Evolutionary conservation across 2,113 vertebrate species (phyloP), one percentile per base, ranked within the genome.

Genomic region (Oriolus oriolus): DNA sequence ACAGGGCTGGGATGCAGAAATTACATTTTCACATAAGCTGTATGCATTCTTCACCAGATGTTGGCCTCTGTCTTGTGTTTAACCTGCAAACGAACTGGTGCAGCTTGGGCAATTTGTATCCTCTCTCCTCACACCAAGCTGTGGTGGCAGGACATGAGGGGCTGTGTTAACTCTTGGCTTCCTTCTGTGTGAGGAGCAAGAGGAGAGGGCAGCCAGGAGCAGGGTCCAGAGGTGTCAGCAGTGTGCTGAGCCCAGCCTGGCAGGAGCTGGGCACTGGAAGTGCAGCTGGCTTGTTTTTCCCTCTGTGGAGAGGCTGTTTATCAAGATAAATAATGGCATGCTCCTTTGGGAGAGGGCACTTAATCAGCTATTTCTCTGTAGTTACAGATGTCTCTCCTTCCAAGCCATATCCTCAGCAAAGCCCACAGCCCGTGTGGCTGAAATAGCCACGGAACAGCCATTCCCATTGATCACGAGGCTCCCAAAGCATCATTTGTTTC

Each of bases 381-480:
- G 91, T 85, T 96, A 89, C 69, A 87, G 83, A 89, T 95, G 79
- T 50, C 90, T 96, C 87, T 81, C 84, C 73, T 90, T 90, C 87
- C 96, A 93, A 97, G 92, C 75, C 52, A 22, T 11, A 31, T 28
- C 35, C 85, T 89, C 87, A 89, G 91, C 87, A 94, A 78, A 90
- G 86, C 90, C 61, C 69, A 52, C 63, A 83, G 74, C 70, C 54
- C 73, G 13, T 2, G 1, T 76, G 47, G 79, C 88, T 91, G 77
- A 83, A 95, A 92, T 76, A 82, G 90, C 90, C 71, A 9, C 52
- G 27, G 57, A 87, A 47, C 64, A 89, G 61, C 81, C 90, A 87
- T 80, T 69, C 70, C 70, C 28, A 35, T 37, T 80, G 87, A 93
- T 95, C 84, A 65, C 26, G 5, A 35, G 49, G 81, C 73, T 89